These are phyloP conservation scores for Drosophila nannoptera DNA, from an alignment of 1,140 invertebrate species.

Conservation along the genomic window DNA sequence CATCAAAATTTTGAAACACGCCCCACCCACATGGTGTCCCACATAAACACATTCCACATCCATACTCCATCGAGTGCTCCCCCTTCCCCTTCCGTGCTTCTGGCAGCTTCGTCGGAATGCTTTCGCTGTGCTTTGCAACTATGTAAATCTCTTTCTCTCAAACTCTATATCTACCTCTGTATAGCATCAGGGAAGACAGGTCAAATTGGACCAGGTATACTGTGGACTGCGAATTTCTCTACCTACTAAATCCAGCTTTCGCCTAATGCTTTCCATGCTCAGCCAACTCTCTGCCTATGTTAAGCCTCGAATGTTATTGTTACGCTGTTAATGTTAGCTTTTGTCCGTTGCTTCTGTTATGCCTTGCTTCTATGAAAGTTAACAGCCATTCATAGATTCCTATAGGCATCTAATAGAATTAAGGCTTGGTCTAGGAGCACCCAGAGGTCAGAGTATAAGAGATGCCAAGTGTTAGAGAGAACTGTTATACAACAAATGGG, in stretches of 20 bases:
- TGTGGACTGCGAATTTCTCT: no score
- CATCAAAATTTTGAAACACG: neutral
- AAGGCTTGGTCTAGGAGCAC: no score
- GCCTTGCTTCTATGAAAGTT: neutral
- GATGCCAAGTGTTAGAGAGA: no score
- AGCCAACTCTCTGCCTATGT: no score
- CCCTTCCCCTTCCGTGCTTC: neutral
- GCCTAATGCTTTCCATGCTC: neutral
- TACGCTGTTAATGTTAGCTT: constrained; percentile 9
- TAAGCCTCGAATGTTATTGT: neutral
- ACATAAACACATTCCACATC: constrained; percentile 1
- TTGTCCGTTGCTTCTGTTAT: neutral
- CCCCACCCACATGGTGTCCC: constrained; percentile 4
- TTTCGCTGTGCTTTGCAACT: neutral
- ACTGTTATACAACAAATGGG: no score
- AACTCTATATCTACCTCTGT: neutral
- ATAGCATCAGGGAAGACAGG: neutral
- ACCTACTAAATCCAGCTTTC: no score
- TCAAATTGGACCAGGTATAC: neutral
- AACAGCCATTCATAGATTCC: neutral
- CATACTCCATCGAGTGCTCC: neutral
- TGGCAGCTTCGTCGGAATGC: neutral
- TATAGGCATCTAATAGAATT: no score
- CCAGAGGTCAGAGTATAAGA: no score
- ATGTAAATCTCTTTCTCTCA: neutral